These are phyloP conservation scores for Agonopterix alstromeriana DNA, from an alignment of 2,888 invertebrate species.

Conservation along the genomic window DNA sequence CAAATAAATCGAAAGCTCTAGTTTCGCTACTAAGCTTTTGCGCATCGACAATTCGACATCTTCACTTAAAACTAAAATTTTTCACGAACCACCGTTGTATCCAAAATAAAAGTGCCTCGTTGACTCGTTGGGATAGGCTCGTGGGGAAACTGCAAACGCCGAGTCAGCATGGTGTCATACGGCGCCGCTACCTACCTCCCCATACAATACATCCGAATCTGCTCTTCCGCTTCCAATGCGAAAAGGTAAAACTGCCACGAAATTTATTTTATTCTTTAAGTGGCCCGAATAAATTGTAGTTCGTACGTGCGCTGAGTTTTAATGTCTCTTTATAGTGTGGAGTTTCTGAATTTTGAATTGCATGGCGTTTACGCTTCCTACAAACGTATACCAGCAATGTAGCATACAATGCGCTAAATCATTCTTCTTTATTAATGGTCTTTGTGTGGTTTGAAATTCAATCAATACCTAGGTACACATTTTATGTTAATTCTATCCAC, in stretches of 20 bases:
- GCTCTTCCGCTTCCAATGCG: slow-evolving; percentile 48
- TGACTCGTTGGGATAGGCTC: slow-evolving; percentile 31
- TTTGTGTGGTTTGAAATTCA: no score
- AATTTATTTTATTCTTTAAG: slow-evolving; percentile 57
- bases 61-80: neutral
- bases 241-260: slow-evolving; percentile 54
- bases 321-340: slow-evolving; percentile 31
- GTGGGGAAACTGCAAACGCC: slow-evolving; percentile 27
- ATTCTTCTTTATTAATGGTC: no score
- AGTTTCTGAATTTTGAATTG: slow-evolving; percentile 3
- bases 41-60: neutral
- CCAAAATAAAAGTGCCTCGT: slow-evolving; percentile 26
- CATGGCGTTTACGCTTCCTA: neutral
- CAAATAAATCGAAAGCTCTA: neutral
- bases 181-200: slow-evolving; percentile 24
- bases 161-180: slow-evolving; percentile 54
- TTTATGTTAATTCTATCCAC: no score
- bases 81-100: neutral
- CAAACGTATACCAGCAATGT: neutral
- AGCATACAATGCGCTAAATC: no score
- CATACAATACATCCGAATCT: slow-evolving; percentile 41
- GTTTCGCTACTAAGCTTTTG: no score
- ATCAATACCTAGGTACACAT: no score
- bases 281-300: slow-evolving; percentile 59
- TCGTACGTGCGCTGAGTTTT: slow-evolving; percentile 51